Evolutionary conservation across 2,888 invertebrate genomes (phyloP).

Genomic region (Chaetogeoica ovagalla): DNA sequence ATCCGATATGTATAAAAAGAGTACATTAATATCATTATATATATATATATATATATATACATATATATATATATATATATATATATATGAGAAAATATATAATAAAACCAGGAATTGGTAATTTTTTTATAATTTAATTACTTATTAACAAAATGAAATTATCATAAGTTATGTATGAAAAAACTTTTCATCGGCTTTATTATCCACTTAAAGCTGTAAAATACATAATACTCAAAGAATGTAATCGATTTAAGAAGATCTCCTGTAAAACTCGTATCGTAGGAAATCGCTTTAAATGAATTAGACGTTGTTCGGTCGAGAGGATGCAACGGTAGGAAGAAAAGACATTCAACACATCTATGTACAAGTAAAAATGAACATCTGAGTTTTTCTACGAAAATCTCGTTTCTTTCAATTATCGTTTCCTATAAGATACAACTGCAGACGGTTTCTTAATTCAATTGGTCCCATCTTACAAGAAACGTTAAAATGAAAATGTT

Average conservation of each 20-base stretch:
- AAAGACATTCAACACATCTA: conserved; percentile 36
- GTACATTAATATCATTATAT: too few species aligned
- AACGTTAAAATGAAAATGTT: background rate
- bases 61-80: too few species aligned
- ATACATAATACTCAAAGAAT: conserved; percentile 8
- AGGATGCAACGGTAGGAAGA: background rate
- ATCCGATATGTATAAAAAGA: too few species aligned
- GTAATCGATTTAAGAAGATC: conserved; percentile 37
- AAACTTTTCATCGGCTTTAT: background rate
- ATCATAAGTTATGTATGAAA: background rate
- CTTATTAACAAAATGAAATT: background rate
- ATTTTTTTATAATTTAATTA: background rate
- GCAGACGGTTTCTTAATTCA: conserved; percentile 20
- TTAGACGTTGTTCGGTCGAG: conserved; percentile 31
- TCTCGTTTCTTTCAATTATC: conserved; percentile 32
- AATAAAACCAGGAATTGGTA: background rate
- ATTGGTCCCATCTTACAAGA: background rate
- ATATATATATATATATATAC: too few species aligned
- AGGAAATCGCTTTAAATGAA: conserved; percentile 23
- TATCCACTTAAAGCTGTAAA: background rate
- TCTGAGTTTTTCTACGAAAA: conserved; percentile 32
- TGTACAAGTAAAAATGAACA: conserved; percentile 29
- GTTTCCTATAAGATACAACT: background rate
- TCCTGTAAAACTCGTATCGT: conserved; percentile 19
- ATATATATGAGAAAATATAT: background rate